A percentile compares a stretch with the other conserved stretches of the same genome.
phyloP scores from a whole-genome alignment of 2,113 vertebrate species.

The Pelecanoides urinatrix region DNA sequence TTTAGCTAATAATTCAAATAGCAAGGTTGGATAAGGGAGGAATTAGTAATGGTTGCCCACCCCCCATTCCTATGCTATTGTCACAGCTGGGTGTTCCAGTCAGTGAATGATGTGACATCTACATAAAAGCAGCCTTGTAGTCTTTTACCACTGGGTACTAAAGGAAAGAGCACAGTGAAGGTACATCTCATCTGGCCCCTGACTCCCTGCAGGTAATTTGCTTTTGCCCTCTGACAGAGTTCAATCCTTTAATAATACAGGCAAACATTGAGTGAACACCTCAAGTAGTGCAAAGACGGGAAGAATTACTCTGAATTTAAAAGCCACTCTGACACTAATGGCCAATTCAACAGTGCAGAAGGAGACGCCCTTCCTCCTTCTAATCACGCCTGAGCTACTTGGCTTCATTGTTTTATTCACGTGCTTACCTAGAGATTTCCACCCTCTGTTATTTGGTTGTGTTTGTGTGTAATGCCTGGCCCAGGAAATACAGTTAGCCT shows the following conservation, averaged over 20 bases:
- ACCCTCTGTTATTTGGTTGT: not conserved
- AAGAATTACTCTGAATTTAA: constrained; percentile 44
- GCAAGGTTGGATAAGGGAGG: constrained; percentile 35
- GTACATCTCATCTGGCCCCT: constrained; percentile 39
- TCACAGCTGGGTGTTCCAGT: constrained; percentile 58
- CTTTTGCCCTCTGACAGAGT: constrained; percentile 53
- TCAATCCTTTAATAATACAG: constrained; percentile 59
- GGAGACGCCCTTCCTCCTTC: constrained; percentile 6
- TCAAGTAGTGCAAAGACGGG: not conserved
- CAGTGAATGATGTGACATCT: constrained; percentile 59
- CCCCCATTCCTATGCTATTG: constrained; percentile 45
- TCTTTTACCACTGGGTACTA: constrained; percentile 24
- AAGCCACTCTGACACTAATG: constrained; percentile 34
- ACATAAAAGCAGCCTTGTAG: constrained; percentile 58
- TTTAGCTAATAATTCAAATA: constrained; percentile 65
- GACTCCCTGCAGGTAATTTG: constrained; percentile 61
- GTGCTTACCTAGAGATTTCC: not conserved
- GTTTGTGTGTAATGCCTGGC: not conserved
- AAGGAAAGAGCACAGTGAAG: constrained; percentile 29
- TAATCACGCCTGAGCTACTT: not conserved
- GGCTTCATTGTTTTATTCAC: constrained; percentile 9
- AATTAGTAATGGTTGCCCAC: constrained; percentile 53
- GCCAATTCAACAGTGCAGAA: not conserved
- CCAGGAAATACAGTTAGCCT: not conserved
- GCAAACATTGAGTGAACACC: constrained; percentile 45